Conservation (phyloP, 2,888 invertebrate species). For the Clivina fossor region DNA sequence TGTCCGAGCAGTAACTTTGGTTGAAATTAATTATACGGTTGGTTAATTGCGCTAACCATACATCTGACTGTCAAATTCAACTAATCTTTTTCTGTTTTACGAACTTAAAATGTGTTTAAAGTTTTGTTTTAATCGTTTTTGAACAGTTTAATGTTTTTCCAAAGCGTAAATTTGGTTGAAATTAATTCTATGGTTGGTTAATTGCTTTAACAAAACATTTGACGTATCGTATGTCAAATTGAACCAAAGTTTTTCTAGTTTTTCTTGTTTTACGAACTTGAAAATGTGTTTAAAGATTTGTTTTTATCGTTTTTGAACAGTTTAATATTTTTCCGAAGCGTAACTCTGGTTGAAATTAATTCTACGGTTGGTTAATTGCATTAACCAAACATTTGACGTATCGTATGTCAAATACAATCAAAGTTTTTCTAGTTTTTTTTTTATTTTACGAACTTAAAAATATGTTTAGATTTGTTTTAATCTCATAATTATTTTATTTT, state of each 20-base stretch:
- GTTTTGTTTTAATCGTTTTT: too few species aligned
- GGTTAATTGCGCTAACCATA: too few species aligned
- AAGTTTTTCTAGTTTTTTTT: slow-evolving; percentile 13
- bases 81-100: too few species aligned
- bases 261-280: slow-evolving; percentile 9
- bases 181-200: slow-evolving; percentile 16
- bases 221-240: slow-evolving; percentile 28
- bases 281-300: too few species aligned
- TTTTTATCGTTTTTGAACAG: too few species aligned
- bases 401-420: slow-evolving; percentile 24
- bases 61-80: too few species aligned
- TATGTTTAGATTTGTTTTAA: slow-evolving; percentile 1
- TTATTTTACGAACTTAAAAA: slow-evolving; percentile 16
- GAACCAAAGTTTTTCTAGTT: slow-evolving; percentile 10
- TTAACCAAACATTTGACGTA: slow-evolving; percentile 27
- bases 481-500: neutral
- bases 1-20: too few species aligned
- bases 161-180: too few species aligned
- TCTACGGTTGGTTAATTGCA: slow-evolving; percentile 15
- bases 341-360: slow-evolving; percentile 17
- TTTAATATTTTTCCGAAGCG: too few species aligned
- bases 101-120: too few species aligned
- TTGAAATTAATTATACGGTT: too few species aligned
- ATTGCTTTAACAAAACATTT: slow-evolving; percentile 25
- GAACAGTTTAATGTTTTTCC: too few species aligned